Conservation (phyloP, 1,140 invertebrate species). For the Bombyx mandarina region DNA sequence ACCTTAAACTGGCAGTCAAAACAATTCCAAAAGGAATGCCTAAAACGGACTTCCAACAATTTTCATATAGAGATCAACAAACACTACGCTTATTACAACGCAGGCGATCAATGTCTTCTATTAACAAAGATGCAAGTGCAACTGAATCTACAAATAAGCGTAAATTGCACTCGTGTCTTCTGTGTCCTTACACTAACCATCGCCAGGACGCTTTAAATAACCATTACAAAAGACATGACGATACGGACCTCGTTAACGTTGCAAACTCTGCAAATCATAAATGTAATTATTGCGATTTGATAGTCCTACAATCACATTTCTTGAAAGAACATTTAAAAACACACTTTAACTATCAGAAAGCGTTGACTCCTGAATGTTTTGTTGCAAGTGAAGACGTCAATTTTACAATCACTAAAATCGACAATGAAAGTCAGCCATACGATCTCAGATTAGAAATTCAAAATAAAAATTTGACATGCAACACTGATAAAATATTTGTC, state of each 20-base stretch:
- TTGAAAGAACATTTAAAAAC: slow-evolving; percentile 85
- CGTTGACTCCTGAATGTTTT: slow-evolving; percentile 72
- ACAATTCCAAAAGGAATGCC: slow-evolving; percentile 55
- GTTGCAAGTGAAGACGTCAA: slow-evolving; percentile 51
- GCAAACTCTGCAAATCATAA: slow-evolving; percentile 74
- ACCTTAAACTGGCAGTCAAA: slow-evolving; percentile 69
- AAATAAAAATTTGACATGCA: slow-evolving; percentile 25
- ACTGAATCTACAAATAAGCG: slow-evolving; percentile 69
- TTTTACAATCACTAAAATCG: slow-evolving; percentile 49
- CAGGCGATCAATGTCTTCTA: slow-evolving; percentile 44
- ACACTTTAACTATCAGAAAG: slow-evolving; percentile 78
- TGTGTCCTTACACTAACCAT: slow-evolving; percentile 84
- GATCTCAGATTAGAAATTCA: slow-evolving; percentile 52
- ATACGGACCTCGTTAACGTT: slow-evolving; percentile 40
- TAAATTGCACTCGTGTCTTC: slow-evolving; percentile 74
- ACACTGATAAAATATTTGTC: slow-evolving; percentile 54
- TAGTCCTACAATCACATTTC: slow-evolving; percentile 82
- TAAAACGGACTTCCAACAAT: slow-evolving; percentile 62
- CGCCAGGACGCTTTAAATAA: slow-evolving; percentile 81
- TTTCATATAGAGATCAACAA: slow-evolving; percentile 72
- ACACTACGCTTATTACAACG: slow-evolving; percentile 54
- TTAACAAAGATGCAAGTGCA: slow-evolving; percentile 37
- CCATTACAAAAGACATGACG: slow-evolving; percentile 82
- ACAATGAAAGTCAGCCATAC: slow-evolving; percentile 32
- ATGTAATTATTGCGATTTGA: slow-evolving; percentile 89